Percentiles rank a stretch among this genome's conserved stretches.
phyloP scores from a whole-genome alignment of 2,113 vertebrate genomes.

The Jaculus jaculus region DNA sequence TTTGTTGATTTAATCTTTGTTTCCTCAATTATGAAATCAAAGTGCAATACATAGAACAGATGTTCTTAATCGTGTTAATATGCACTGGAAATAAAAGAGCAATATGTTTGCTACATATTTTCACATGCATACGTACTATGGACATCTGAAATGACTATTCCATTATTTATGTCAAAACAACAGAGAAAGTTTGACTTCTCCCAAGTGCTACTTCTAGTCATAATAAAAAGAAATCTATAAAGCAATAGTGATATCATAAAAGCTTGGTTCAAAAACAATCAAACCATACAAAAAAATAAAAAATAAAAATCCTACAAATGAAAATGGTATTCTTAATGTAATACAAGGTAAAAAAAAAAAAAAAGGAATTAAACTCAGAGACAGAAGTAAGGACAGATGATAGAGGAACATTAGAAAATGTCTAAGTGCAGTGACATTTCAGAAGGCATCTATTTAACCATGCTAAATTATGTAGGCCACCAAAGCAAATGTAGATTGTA shows the following conservation, averaged over 20 bases:
- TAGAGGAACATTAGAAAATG: neutral
- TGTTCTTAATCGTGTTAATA: neutral
- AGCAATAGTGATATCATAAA: conserved; percentile 11
- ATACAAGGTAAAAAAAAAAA: neutral
- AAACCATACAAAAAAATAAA: neutral
- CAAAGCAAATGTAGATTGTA: neutral
- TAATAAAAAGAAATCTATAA: conserved; percentile 27
- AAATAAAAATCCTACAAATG: neutral
- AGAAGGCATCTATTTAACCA: neutral
- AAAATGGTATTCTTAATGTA: conserved; percentile 8
- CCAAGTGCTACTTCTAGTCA: neutral
- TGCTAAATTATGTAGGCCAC: neutral
- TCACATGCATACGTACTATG: neutral
- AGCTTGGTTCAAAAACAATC: conserved; percentile 10
- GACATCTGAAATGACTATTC: neutral
- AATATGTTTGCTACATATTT: neutral
- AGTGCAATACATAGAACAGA: neutral
- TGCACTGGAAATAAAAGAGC: neutral
- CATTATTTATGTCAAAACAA: neutral
- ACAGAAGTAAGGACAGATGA: neutral
- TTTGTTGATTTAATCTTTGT: conserved; percentile 40
- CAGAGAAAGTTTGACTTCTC: neutral
- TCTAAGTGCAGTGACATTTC: neutral
- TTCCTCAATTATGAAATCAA: conserved; percentile 16
- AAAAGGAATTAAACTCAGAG: neutral